phyloP scores from a whole-genome alignment of 92 coral and sea anemone species.

The Palythoa grandiflora region DNA sequence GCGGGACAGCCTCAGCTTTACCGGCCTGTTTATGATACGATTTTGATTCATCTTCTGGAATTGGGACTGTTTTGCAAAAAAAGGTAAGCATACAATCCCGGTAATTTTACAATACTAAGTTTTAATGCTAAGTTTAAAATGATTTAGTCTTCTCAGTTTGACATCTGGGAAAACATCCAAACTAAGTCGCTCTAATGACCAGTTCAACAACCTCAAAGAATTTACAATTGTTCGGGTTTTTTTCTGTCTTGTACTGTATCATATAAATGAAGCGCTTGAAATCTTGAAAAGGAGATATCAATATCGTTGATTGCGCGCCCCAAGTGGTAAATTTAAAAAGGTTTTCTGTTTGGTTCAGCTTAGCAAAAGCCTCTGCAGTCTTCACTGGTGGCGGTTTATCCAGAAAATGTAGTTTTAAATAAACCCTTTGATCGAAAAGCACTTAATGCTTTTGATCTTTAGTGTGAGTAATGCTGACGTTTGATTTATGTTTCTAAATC shows the following conservation, averaged over 20 bases:
- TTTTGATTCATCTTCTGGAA: conserved; percentile 34
- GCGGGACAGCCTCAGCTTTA: conserved; percentile 26
- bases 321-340: no score
- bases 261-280: neutral
- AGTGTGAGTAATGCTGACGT: neutral
- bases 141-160: conserved; percentile 10
- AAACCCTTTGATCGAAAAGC: neutral
- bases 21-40: conserved; percentile 23
- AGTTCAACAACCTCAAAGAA: conserved; percentile 14
- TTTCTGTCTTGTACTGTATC: neutral
- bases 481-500: neutral
- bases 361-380: no score
- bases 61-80: conserved; percentile 11
- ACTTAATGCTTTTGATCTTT: neutral
- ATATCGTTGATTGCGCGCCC: no score
- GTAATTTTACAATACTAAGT: neutral
- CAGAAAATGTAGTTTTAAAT: no score
- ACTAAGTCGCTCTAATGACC: conserved; percentile 21
- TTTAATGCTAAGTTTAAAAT: neutral
- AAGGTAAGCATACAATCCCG: conserved; percentile 28
- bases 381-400: no score
- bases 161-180: conserved; percentile 3
- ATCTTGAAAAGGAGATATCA: no score
- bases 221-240: neutral
- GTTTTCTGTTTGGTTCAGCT: no score